Evolutionary conservation across 2,888 invertebrate genomes (phyloP), one percentile per base, ranked within the genome.

Genomic region (Ecdyonurus torrentis): DNA sequence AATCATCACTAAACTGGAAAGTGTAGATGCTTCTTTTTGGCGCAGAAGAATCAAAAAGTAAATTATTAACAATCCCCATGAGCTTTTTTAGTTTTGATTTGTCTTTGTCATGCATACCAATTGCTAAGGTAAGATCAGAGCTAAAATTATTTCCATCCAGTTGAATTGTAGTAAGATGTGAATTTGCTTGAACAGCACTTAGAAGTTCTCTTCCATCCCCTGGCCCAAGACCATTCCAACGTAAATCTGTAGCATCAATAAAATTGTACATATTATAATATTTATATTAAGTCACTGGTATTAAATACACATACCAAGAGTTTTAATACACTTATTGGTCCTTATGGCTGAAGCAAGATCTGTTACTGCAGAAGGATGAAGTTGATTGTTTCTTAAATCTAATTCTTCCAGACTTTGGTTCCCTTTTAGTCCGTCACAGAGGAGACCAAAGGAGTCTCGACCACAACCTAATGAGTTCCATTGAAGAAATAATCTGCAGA

Each of bases 391-490:
- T 25, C 73, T 65, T 1, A 76, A 64, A 66, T 75, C 74, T 18
- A 76, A 60, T 62, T 71, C 69, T 59, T 74, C 72, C 2, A 76
- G 64, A 2, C 69, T 70, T 60, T 71, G 69, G 66, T 75, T 75
- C 23, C 69, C 67, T 1, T 69, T 65, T 1, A 76, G 63, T 18
- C 72, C 73, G 2, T 73, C 71, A 66, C 75, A 75, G 62, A 75
- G 74, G 62, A 69, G 67, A 0, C 68, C 63, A 65, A 75, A 75
- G 2, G 69, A 69, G 19, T 71, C 71, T 3, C 68, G 63, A 20
- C 71, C 69, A 1, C 69, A 65, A 1, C 76, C 76, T 18, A 75
- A 64, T 63, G 71, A 72, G 66, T 75, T 76, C 76, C 75, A 76
- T 65, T 75, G 74, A 20, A 71, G 64, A n/a, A 67, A 62, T n/a